Base-by-base conservation (phyloP, 2,797 vertebrate genomes). In the Bradypodion ventrale region DNA sequence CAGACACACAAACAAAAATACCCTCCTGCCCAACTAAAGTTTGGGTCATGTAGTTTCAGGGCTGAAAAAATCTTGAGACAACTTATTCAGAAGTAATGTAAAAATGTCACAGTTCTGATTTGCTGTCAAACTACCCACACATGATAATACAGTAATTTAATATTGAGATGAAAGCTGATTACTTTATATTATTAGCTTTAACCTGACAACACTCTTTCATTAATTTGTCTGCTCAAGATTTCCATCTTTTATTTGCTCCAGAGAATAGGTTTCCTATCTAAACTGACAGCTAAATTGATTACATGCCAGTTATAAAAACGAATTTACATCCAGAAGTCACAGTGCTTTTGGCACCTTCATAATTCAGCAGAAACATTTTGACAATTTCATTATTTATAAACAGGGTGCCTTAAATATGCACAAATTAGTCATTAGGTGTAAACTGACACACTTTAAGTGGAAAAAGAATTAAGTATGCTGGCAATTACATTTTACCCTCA, bases 351-450 rank as follows among this genome's bases (percentile, higher is more conserved):
- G 92, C 95, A 94, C 92, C 88, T 94, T 79, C 85, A 90, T 89
- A 93, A 87, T 94, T 94, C 93, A 94, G 91, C 91, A 92, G 68
- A 93, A 89, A 92, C 73, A 91, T 94, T 94, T 92, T 0, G 88
- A 95, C 91, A 92, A 93, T 90, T 92, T 91, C 87, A 93, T 96
- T 96, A 96, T 96, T 96, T 96, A 96, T 95, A 96, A 95, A 96
- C 89, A 95, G 90, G 94, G 87, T 95, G 95, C 87, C 91, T 92
- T 94, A 96, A 96, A 96, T 93, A 95, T 76, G 84, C 90, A 91
- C 92, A 90, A 93, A 96, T 95, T 95, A 95, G 89, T 92, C 93
- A 93, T 89, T 92, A 76, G 77, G 83, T 93, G 88, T 88, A 87
- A 94, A 93, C 76, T 93, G 94, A 94, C 95, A 95, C 86, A 92